phyloP scores from a whole-genome alignment of 2,888 invertebrate genomes.

The Campoplex nolae region DNA sequence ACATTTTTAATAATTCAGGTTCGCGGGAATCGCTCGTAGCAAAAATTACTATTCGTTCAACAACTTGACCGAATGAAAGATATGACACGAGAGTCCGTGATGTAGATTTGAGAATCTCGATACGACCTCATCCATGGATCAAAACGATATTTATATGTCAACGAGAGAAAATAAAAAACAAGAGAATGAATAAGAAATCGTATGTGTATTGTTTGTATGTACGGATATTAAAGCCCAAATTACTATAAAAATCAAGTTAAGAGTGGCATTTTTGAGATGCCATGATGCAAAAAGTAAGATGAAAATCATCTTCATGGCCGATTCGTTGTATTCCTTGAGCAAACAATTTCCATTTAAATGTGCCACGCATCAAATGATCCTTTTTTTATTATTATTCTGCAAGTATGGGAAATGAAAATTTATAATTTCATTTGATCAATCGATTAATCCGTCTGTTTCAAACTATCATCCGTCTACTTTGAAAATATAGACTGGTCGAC shows the following conservation, averaged over 20 bases:
- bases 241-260: neutral
- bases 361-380: neutral
- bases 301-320: neutral
- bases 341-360: neutral
- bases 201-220: neutral
- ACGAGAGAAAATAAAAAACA: neutral
- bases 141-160: conserved; percentile 1
- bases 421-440: neutral
- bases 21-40: conserved; percentile 69
- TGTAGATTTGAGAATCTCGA: conserved; percentile 56
- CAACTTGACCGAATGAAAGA: conserved; percentile 11
- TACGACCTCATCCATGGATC: conserved; percentile 47
- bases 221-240: neutral
- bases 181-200: no score
- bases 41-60: conserved; percentile 74
- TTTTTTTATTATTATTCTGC: neutral
- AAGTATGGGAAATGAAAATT: neutral
- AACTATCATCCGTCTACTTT: neutral
- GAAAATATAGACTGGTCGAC: conserved; percentile 14
- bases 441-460: no score
- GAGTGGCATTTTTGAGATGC: neutral
- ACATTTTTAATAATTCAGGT: conserved; percentile 73
- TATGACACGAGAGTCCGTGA: conserved; percentile 40
- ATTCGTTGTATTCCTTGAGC: neutral
- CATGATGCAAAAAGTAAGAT: neutral